A percentile compares a stretch with the other conserved stretches of the same genome.
These are phyloP conservation scores for Spea multiplicata DNA, from an alignment of 2,113 vertebrate species.

Conservation along the genomic window DNA sequence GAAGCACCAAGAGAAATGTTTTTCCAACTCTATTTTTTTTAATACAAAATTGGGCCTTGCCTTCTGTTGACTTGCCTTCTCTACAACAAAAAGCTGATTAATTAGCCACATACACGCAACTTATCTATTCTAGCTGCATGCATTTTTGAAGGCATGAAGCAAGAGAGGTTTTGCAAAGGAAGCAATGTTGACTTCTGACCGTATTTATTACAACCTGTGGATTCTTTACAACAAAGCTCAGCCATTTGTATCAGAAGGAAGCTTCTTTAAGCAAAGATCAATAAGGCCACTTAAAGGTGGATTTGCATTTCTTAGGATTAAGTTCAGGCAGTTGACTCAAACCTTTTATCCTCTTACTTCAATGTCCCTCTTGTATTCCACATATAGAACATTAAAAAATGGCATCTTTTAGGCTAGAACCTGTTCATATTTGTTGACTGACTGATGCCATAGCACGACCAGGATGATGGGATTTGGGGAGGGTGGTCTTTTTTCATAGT, in stretches of 20 bases:
- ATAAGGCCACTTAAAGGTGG: slow-evolving; percentile 58
- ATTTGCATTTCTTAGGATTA: slow-evolving; percentile 56
- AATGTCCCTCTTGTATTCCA: slow-evolving; percentile 47
- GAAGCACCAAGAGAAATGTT: not conserved
- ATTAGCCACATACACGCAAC: slow-evolving; percentile 37
- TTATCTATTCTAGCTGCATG: slow-evolving; percentile 48
- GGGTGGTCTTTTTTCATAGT: too few relatives aligned
- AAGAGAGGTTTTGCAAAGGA: slow-evolving; percentile 47
- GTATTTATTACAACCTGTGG: slow-evolving; percentile 49
- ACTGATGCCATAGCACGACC: too few relatives aligned
- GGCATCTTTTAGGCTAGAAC: too few relatives aligned
- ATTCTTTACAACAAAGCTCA: slow-evolving; percentile 58
- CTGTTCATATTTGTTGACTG: too few relatives aligned
- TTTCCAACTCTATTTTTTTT: not conserved
- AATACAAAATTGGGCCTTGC: slow-evolving; percentile 44
- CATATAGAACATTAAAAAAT: not conserved
- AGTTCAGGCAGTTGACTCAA: slow-evolving; percentile 58
- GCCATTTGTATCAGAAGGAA: slow-evolving; percentile 54
- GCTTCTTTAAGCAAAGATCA: slow-evolving; percentile 60
- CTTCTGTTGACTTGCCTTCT: slow-evolving; percentile 49
- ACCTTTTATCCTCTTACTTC: slow-evolving; percentile 56
- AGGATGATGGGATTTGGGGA: too few relatives aligned
- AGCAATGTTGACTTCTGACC: slow-evolving; percentile 48
- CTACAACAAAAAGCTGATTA: slow-evolving; percentile 50
- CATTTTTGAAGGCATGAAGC: slow-evolving; percentile 55